Conservation (phyloP, 2,888 invertebrate genomes). For the Mesorhabditis belari region DNA sequence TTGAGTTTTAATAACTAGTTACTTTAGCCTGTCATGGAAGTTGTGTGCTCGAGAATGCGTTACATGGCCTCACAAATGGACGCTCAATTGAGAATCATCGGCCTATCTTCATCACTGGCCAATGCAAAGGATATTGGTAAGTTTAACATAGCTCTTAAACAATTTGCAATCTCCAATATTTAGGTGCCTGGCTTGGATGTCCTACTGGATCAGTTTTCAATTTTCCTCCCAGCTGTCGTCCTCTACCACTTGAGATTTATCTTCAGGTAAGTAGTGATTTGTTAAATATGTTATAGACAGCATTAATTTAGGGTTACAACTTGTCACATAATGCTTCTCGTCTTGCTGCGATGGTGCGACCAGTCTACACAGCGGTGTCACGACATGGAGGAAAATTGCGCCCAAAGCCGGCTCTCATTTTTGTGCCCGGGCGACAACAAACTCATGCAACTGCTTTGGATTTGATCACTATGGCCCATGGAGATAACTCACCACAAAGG, state of each 20-base stretch:
- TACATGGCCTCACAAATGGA: constrained; percentile 88
- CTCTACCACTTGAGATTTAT: constrained; percentile 86
- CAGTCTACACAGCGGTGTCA: constrained; percentile 69
- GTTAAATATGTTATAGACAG: neutral
- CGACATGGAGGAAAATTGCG: constrained; percentile 57
- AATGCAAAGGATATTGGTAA: constrained; percentile 67
- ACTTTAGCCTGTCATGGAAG: constrained; percentile 73
- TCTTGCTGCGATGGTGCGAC: constrained; percentile 93
- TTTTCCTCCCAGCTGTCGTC: constrained; percentile 95
- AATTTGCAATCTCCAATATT: too few species aligned
- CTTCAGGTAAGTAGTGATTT: constrained; percentile 62
- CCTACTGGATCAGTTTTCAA: constrained; percentile 88
- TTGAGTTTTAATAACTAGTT: neutral
- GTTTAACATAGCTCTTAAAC: too few species aligned
- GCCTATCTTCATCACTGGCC: constrained; percentile 82
- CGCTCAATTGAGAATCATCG: constrained; percentile 65
- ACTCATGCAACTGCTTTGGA: constrained; percentile 79
- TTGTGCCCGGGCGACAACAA: constrained; percentile 66
- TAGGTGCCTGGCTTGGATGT: constrained; percentile 63
- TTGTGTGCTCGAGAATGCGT: constrained; percentile 79
- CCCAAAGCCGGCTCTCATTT: constrained; percentile 78
- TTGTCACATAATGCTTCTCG: constrained; percentile 93
- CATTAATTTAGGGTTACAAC: constrained; percentile 75
- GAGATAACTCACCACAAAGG: constrained; percentile 77
- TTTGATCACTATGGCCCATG: constrained; percentile 82